phyloP scores from a whole-genome alignment of 2,888 invertebrate species.

The Heliothis peltigera region DNA sequence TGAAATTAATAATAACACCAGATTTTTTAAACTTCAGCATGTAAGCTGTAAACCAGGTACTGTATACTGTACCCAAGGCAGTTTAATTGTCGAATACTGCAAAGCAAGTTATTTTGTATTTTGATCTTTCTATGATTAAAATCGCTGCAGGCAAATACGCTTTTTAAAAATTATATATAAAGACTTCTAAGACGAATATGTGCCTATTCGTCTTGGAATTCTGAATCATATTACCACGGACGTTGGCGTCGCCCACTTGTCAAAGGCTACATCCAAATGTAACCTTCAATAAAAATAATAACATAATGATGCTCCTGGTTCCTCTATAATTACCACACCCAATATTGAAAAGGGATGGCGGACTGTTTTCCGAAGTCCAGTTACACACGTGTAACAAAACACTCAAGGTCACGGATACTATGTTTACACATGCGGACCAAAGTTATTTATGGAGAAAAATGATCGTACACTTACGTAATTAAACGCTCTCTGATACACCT shows the following conservation, averaged over 20 bases:
- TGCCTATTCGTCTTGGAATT: too few relatives aligned
- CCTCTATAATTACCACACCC: neutral
- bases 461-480: conserved; percentile 4
- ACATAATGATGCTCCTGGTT: neutral
- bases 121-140: too few relatives aligned
- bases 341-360: too few relatives aligned
- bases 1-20: conserved; percentile 27
- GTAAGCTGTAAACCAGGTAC: neutral
- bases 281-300: neutral
- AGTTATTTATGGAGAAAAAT: conserved; percentile 5
- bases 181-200: too few relatives aligned
- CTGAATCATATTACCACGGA: too few relatives aligned
- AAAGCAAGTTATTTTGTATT: neutral
- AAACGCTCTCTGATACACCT: conserved; percentile 6
- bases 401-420: neutral
- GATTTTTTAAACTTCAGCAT: conserved; percentile 27
- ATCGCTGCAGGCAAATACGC: too few relatives aligned
- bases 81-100: too few relatives aligned
- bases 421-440: conserved; percentile 1
- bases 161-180: too few relatives aligned
- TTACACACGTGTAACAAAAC: neutral
- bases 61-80: too few relatives aligned
- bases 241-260: too few relatives aligned
- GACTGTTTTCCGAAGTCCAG: neutral
- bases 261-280: too few relatives aligned